Evolutionary conservation across 1,140 invertebrate species (phyloP).

Genomic region (Copidosoma floridanum): DNA sequence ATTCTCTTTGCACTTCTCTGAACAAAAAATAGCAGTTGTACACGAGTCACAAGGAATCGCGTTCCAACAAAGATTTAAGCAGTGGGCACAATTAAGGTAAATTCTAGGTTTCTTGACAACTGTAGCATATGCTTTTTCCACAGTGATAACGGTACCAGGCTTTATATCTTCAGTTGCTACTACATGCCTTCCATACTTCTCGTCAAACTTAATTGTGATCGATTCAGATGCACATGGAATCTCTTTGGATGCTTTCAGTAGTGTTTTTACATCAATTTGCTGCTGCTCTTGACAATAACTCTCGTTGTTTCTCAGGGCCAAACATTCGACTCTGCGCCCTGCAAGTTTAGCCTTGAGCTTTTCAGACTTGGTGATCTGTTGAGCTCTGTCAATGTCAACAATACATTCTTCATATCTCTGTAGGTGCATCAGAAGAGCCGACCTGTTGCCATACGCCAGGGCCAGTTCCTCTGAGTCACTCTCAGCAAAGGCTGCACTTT

Average conservation of each 20-base stretch:
- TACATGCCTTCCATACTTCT: conserved; percentile 65
- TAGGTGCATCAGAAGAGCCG: too few species aligned
- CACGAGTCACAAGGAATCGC: conserved; percentile 67
- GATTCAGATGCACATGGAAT: conserved; percentile 62
- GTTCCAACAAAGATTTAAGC: conserved; percentile 62
- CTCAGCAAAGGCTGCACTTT: too few species aligned
- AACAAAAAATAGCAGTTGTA: conserved; percentile 69
- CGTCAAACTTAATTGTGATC: conserved; percentile 59
- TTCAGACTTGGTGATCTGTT: too few species aligned
- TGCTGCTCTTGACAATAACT: too few species aligned
- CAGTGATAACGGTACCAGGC: conserved; percentile 73
- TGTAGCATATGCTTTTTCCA: conserved; percentile 74
- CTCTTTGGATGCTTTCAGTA: conserved; percentile 40
- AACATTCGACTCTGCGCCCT: too few species aligned
- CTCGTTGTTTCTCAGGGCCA: too few species aligned
- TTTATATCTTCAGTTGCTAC: conserved; percentile 64
- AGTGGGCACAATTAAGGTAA: conserved; percentile 71
- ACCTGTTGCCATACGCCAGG: too few species aligned
- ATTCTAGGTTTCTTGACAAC: conserved; percentile 62
- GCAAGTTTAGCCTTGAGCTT: too few species aligned
- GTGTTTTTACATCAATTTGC: too few species aligned
- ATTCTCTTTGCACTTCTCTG: conserved; percentile 61
- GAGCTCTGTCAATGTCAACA: too few species aligned
- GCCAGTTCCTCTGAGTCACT: too few species aligned
- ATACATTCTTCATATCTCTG: too few species aligned